These are phyloP conservation scores for Fragum whitleyi DNA, from an alignment of 2,888 invertebrate genomes.

Conservation along the genomic window DNA sequence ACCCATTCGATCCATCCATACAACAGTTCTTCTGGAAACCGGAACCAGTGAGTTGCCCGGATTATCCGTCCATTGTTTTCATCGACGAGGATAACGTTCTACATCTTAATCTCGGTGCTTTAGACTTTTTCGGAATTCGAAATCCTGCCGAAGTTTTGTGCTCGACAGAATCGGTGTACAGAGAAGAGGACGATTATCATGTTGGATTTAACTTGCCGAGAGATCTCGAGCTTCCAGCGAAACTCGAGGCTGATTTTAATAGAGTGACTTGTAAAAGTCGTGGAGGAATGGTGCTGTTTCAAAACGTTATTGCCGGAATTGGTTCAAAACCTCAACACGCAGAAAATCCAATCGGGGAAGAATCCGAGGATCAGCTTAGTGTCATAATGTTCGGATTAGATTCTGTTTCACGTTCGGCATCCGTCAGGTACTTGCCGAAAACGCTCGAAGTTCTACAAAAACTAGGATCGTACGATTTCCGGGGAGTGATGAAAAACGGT, in stretches of 20 bases:
- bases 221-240: neutral
- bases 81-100: conserved; percentile 20
- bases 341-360: neutral
- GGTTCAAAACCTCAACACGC: neutral
- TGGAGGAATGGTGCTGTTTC: conserved; percentile 4
- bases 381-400: conserved; percentile 65
- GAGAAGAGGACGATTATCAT: conserved; percentile 1
- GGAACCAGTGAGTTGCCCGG: conserved; percentile 31
- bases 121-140: neutral
- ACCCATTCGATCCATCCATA: conserved; percentile 43
- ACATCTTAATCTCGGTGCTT: conserved; percentile 3
- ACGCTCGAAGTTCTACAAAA: conserved; percentile 58
- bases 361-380: conserved; percentile 38
- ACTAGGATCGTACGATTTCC: conserved; percentile 58
- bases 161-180: neutral
- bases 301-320: conserved; percentile 4
- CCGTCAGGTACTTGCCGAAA: conserved; percentile 66
- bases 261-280: conserved; percentile 8
- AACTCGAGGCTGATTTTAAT: conserved; percentile 5
- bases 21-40: conserved; percentile 37
- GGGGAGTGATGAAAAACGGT: conserved; percentile 67
- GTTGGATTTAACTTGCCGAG: neutral
- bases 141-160: neutral
- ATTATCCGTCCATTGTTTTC: conserved; percentile 10
- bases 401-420: conserved; percentile 62